A percentile compares a stretch with the other conserved stretches of the same genome.
These are phyloP conservation scores for Lophochroa leadbeateri DNA, from an alignment of 2,113 vertebrate species.

Conservation along the genomic window DNA sequence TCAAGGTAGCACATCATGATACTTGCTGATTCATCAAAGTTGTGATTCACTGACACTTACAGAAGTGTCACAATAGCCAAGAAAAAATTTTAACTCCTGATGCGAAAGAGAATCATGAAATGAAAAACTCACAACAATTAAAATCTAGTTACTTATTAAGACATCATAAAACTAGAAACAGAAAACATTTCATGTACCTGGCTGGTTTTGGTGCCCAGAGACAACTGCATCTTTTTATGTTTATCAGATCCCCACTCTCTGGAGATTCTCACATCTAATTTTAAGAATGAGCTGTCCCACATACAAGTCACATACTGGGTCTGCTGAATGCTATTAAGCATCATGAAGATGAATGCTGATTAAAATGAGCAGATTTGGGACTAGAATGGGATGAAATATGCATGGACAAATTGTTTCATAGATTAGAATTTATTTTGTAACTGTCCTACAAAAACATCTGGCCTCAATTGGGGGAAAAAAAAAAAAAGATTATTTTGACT, in stretches of 20 bases:
- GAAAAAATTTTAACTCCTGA: not conserved
- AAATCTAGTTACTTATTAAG: not conserved
- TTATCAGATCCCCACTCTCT: not conserved
- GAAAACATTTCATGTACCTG: not conserved
- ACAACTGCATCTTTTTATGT: not conserved
- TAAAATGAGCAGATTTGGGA: constrained; percentile 56
- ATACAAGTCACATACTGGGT: not conserved
- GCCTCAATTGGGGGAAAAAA: not conserved
- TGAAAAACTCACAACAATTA: not conserved
- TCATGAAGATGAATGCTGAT: constrained; percentile 23
- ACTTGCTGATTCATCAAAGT: not conserved
- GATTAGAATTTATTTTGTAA: constrained; percentile 56
- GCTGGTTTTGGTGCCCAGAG: not conserved
- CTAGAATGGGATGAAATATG: constrained; percentile 36
- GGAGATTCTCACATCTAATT: not conserved
- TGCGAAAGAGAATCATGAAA: not conserved
- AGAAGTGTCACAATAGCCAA: not conserved
- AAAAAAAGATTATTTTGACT: not conserved
- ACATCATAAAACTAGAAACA: not conserved
- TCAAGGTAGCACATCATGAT: not conserved
- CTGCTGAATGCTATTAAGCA: not conserved
- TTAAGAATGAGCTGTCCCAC: constrained; percentile 4
- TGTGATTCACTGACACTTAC: not conserved
- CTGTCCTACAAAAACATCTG: constrained; percentile 51
- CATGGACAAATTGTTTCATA: constrained; percentile 28